Evolutionary conservation across 2,797 vertebrate species (phyloP).

Genomic region (Oceanodroma leucorhoa): DNA sequence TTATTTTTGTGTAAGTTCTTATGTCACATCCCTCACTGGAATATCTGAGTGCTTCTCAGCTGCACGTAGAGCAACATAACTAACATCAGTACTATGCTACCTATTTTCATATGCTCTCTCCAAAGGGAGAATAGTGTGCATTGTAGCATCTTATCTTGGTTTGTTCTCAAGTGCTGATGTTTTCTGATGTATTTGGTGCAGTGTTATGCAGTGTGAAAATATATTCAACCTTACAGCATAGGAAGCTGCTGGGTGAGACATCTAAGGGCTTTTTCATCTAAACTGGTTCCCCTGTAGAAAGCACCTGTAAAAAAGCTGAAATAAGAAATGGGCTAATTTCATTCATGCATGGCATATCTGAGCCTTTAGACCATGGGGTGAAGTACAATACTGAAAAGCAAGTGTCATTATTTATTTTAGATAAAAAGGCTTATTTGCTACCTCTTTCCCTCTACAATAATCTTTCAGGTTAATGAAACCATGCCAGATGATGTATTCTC

Average conservation of each 20-base stretch:
- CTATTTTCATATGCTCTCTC: fast-evolving
- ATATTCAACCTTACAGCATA: neutral
- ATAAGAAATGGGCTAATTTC: neutral
- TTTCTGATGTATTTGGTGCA: neutral
- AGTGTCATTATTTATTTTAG: neutral
- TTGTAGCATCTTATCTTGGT: neutral
- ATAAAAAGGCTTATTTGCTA: neutral
- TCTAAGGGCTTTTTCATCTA: neutral
- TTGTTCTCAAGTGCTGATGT: neutral
- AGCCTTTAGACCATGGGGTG: neutral
- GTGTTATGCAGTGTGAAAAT: neutral
- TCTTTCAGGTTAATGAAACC: neutral
- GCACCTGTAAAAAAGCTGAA: neutral
- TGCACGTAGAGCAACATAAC: neutral
- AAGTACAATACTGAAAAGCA: neutral
- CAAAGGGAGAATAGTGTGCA: neutral
- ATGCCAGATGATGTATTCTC: neutral
- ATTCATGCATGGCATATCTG: neutral
- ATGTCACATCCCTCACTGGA: neutral
- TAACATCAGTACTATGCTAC: neutral
- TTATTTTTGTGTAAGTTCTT: neutral
- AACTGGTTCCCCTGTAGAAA: neutral
- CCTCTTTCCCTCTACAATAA: neutral
- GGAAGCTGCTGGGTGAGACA: neutral
- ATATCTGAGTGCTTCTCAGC: neutral